Evolutionary conservation across 2,113 vertebrate species (phyloP).

Genomic region (Callorhinus ursinus): DNA sequence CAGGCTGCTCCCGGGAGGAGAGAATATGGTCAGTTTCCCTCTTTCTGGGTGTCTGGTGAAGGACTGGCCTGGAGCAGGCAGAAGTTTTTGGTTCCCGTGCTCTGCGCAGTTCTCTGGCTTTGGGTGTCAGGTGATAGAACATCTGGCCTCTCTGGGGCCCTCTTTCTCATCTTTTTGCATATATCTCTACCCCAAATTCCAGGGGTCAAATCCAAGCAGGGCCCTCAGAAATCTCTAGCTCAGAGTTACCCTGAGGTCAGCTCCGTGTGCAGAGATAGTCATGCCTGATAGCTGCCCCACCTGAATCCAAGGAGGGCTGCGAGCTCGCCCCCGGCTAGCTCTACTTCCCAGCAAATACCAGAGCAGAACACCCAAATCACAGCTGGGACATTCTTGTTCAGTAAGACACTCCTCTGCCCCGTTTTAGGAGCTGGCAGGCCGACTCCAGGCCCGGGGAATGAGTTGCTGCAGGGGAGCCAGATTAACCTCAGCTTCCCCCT

Average conservation of each 20-base stretch:
- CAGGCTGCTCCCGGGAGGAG: background rate
- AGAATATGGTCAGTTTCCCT: background rate
- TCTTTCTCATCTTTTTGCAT: background rate
- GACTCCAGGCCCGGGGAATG: background rate
- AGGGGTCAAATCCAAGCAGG: background rate
- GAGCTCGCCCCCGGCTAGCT: background rate
- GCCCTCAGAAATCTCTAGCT: background rate
- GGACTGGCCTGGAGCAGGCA: background rate
- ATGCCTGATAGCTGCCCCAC: background rate
- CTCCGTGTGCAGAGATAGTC: background rate
- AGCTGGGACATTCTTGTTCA: conserved; percentile 42
- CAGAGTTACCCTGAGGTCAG: background rate
- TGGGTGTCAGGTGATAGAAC: background rate
- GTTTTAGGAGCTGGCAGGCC: background rate
- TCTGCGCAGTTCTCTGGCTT: background rate
- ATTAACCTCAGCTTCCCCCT: background rate
- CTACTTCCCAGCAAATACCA: conserved; percentile 17
- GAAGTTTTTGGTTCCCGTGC: background rate
- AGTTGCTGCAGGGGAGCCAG: background rate
- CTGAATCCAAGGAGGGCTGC: background rate
- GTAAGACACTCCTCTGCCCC: background rate
- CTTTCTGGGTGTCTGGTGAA: background rate
- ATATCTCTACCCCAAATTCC: background rate
- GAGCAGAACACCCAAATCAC: background rate
- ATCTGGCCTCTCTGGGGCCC: background rate